phyloP scores from a whole-genome alignment of 2,797 vertebrate genomes.

The Xenopus petersii region DNA sequence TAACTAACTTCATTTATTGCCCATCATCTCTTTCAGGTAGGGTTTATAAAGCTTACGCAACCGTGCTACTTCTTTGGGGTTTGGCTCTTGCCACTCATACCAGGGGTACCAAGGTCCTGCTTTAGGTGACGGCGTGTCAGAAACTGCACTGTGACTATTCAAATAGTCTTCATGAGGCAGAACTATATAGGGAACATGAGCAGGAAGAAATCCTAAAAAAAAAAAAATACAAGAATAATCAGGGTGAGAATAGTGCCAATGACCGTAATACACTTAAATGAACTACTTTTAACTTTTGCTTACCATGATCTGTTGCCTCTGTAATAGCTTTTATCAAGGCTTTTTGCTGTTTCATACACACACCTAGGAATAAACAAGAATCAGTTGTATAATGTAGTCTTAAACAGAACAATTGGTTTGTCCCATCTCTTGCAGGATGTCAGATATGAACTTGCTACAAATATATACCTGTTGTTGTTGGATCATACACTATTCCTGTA shows the following conservation, averaged over 20 bases:
- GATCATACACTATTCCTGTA: constrained; percentile 72
- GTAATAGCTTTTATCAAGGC: constrained; percentile 68
- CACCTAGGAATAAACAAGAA: constrained; percentile 61
- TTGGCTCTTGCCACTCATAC: constrained; percentile 73
- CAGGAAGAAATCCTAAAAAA: constrained; percentile 73
- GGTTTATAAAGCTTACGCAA: constrained; percentile 73
- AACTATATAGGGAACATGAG: constrained; percentile 68
- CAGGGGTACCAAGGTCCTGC: constrained; percentile 78
- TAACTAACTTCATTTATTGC: no score
- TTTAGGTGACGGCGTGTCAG: constrained; percentile 66
- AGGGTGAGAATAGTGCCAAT: no score
- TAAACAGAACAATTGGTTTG: no score
- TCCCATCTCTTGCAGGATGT: no score
- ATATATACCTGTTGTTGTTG: constrained; percentile 77
- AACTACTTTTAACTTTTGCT: neutral
- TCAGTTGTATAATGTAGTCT: no score
- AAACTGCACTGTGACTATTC: constrained; percentile 78
- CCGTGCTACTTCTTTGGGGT: constrained; percentile 68
- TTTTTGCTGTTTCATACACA: constrained; percentile 86
- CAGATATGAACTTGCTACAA: no score
- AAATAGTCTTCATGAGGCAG: constrained; percentile 71
- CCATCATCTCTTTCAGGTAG: constrained; percentile 64
- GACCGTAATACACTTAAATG: no score
- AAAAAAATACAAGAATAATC: neutral
- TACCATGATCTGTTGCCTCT: constrained; percentile 76